Base-by-base conservation (phyloP, 2,888 invertebrate genomes). In the Dermolepida albohirtum region DNA sequence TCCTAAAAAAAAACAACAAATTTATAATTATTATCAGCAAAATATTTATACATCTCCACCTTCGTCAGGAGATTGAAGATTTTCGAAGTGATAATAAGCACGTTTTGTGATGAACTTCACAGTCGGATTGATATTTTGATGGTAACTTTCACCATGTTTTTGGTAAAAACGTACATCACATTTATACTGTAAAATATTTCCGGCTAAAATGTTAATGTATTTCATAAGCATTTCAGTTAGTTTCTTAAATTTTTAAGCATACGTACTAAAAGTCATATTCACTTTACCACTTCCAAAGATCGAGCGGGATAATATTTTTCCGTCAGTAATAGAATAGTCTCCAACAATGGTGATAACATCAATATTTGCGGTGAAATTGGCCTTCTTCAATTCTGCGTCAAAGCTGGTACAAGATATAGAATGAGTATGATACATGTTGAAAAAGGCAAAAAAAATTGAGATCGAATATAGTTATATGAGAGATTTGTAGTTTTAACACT, bases 141-240 rank as follows among this genome's bases (percentile, higher is more conserved):
- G 17, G n/a, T 66, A 66, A 10, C 49, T 40, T 7, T 66, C 55
- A 39, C 55, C 55, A 12, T 49, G 57, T 8, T 41, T 64, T n/a
- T 66, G 8, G 8, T 50, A 40, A 5, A 47, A 5, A n/a, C 47
- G 34, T 8, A 66, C 5, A 40, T 57, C 49, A 1, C 17, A 16
- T 47, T 66, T 47, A 14, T 49, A 66, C 17, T 17, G 6, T 17
- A 49, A 47, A 6, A 16, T 39, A 17, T 7, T 34, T 8, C 22
- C 49, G 14, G 49, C 66, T 66, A 22, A 22, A 39, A 66, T n/a
- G n/a, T n/a, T n/a, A n/a, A 66, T 11, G 8, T 1, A 27, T 16
- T 50, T 10, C 8, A 16, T 27, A 7, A 11, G 4, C 4, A 22
- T n/a, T n/a, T n/a, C n/a, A n/a, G n/a, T n/a, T n/a, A 1, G n/a